phyloP scores from a whole-genome alignment of 2,113 vertebrate species.

The Nothocercus nigrocapillus region DNA sequence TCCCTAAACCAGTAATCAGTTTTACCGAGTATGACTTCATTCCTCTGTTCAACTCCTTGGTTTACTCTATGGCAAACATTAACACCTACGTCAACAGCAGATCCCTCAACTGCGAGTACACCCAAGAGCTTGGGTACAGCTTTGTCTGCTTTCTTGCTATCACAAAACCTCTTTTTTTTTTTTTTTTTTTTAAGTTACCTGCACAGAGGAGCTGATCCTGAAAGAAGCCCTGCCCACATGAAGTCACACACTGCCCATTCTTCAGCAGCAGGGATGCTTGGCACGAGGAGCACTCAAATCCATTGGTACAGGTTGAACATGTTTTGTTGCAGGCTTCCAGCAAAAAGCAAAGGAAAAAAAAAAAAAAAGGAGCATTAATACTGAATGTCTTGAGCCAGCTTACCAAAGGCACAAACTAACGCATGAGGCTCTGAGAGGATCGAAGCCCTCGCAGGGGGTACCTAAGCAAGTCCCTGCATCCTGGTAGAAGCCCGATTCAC shows the following conservation, averaged over 20 bases:
- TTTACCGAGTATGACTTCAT: neutral
- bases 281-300: constrained; percentile 81
- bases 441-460: constrained; percentile 13
- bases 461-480: constrained; percentile 79
- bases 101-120: neutral
- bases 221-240: constrained; percentile 77
- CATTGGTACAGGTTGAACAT: constrained; percentile 78
- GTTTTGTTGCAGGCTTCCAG: constrained; percentile 80
- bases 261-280: constrained; percentile 71
- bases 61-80: constrained; percentile 7
- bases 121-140: fast-evolving
- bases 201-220: constrained; percentile 77
- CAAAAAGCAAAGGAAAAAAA: neutral
- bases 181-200: constrained; percentile 64
- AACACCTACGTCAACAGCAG: constrained; percentile 24
- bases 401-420: neutral
- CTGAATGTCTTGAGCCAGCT: neutral
- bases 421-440: neutral
- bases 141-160: neutral
- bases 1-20: neutral
- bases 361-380: neutral
- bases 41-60: neutral
- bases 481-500: constrained; percentile 79
- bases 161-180: neutral
- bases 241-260: constrained; percentile 77